Conservation (phyloP, 2,113 vertebrate genomes). For the Nothoprocta pentlandii region DNA sequence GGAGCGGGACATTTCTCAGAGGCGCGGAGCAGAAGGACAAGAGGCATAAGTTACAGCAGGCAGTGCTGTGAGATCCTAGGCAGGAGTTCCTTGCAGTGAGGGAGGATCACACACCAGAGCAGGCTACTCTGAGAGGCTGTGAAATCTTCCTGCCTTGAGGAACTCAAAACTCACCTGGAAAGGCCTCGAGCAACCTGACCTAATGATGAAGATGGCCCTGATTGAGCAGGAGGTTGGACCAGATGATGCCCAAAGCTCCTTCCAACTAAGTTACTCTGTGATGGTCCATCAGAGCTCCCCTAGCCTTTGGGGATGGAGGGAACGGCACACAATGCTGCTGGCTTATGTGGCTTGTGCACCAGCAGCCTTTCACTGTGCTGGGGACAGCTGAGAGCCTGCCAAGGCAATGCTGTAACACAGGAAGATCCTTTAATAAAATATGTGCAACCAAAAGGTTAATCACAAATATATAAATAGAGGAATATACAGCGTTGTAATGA, state of each 20-base stretch:
- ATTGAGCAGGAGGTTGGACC: neutral
- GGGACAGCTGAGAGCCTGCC: neutral
- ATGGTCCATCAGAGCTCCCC: neutral
- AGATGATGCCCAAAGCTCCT: neutral
- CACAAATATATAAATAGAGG: neutral
- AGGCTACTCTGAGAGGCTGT: neutral
- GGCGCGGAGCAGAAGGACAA: neutral
- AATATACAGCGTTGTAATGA: accelerated
- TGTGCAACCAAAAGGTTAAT: neutral
- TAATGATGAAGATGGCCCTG: neutral
- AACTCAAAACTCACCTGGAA: neutral
- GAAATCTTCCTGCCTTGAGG: neutral
- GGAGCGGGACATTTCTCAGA: neutral
- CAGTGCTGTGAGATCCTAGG: neutral
- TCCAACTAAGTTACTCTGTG: neutral
- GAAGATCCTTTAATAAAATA: neutral
- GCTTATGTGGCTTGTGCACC: neutral
- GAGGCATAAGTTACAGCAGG: neutral
- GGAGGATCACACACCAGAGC: neutral
- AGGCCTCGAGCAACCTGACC: neutral
- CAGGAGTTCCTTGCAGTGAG: accelerated
- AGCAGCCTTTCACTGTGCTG: neutral
- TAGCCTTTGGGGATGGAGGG: accelerated
- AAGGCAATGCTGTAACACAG: neutral
- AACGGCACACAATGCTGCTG: neutral